phyloP scores from a whole-genome alignment of 2,888 invertebrate genomes.

The Cotesia congregata region DNA sequence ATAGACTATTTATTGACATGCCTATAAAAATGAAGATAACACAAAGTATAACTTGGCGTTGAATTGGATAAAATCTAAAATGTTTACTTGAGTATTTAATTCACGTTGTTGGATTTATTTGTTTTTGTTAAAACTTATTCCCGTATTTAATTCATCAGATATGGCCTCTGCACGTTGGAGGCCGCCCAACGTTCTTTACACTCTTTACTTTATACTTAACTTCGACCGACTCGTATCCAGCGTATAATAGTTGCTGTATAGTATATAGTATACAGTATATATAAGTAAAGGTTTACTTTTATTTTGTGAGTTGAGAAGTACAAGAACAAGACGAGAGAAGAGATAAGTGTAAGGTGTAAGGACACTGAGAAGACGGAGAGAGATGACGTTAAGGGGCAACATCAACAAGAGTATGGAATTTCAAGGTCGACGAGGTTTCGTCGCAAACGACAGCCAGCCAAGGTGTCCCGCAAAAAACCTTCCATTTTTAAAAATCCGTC shows the following conservation, averaged over 20 bases:
- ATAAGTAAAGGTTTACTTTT: neutral
- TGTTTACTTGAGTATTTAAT: neutral
- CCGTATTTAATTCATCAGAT: neutral
- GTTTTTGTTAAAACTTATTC: neutral
- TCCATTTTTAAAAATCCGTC: constrained; percentile 7
- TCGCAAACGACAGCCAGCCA: constrained; percentile 26
- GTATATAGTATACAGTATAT: neutral
- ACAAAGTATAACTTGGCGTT: too few species aligned
- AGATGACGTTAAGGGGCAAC: constrained; percentile 13
- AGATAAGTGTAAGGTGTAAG: constrained; percentile 7
- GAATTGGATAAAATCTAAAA: neutral
- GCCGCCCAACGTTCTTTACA: neutral
- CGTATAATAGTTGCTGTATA: neutral
- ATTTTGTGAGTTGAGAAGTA: neutral
- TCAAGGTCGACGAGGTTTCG: constrained; percentile 40
- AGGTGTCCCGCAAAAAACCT: constrained; percentile 26
- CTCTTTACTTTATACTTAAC: constrained; percentile 4
- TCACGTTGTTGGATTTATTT: neutral
- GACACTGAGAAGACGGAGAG: constrained; percentile 2
- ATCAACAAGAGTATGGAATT: constrained; percentile 29
- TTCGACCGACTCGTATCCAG: constrained; percentile 15
- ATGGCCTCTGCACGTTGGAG: neutral
- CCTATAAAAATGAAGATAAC: too few species aligned
- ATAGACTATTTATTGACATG: too few species aligned
- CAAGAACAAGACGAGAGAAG: neutral